Evolutionary conservation across 2,113 vertebrate genomes (phyloP).

Genomic region (Genyomyrus donnyi): DNA sequence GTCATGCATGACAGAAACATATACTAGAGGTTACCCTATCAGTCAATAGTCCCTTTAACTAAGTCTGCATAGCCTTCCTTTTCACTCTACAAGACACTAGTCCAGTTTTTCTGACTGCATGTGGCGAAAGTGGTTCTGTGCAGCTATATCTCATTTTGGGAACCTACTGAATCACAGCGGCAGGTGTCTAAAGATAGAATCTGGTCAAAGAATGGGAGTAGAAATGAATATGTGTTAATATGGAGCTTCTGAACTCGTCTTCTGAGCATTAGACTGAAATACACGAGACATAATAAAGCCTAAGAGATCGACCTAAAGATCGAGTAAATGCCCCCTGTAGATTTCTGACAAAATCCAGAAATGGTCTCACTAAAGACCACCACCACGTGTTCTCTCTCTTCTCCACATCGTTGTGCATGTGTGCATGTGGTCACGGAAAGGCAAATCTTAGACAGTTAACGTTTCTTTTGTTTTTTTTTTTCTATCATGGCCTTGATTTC

Average conservation of each 20-base stretch:
- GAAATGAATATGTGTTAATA: neutral
- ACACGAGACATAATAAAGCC: neutral
- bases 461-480: neutral
- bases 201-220: neutral
- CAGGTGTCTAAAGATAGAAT: neutral
- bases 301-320: neutral
- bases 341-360: neutral
- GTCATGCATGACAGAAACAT: neutral
- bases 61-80: neutral
- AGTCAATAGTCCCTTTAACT: neutral
- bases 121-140: neutral
- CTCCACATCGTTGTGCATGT: neutral
- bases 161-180: neutral
- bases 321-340: neutral
- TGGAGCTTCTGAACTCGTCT: neutral
- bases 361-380: neutral
- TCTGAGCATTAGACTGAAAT: neutral
- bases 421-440: neutral
- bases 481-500: neutral
- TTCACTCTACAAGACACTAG: neutral
- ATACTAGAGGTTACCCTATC: neutral
- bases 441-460: neutral
- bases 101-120: neutral
- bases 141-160: neutral
- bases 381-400: too few species aligned